Conservation (phyloP, 2,888 invertebrate genomes). For the Drosophila nr. medialis region DNA sequence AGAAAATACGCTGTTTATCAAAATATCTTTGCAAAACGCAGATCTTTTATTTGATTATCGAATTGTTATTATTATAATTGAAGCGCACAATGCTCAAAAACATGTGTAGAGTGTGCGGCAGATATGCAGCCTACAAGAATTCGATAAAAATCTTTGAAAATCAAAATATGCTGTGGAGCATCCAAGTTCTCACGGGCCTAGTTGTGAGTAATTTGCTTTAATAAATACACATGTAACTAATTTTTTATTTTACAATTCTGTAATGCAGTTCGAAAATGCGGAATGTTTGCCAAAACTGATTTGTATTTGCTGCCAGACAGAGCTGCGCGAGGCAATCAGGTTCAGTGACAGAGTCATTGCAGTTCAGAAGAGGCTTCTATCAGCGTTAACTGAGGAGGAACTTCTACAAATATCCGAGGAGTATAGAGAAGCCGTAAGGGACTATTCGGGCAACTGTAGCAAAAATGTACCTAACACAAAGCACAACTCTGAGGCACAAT, state of each 20-base stretch:
- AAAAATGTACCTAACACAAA: slow-evolving; percentile 6
- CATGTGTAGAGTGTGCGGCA: slow-evolving; percentile 50
- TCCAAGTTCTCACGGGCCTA: slow-evolving; percentile 50
- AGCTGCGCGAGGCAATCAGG: slow-evolving; percentile 44
- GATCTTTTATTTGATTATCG: not conserved
- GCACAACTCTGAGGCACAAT: not conserved
- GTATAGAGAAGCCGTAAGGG: slow-evolving; percentile 33
- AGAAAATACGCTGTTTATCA: slow-evolving; percentile 27
- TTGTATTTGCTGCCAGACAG: slow-evolving; percentile 55
- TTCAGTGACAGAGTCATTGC: slow-evolving; percentile 53
- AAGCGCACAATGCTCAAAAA: slow-evolving; percentile 43
- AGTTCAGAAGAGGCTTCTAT: slow-evolving; percentile 47
- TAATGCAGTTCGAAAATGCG: slow-evolving; percentile 40
- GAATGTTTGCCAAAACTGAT: slow-evolving; percentile 47
- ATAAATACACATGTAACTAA: not conserved
- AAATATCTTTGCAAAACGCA: slow-evolving; percentile 10
- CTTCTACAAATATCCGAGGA: slow-evolving; percentile 30
- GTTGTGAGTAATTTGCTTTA: slow-evolving; percentile 24
- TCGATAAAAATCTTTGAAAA: slow-evolving; percentile 47
- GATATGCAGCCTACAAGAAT: slow-evolving; percentile 40
- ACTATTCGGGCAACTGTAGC: slow-evolving; percentile 1
- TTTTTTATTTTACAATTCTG: not conserved
- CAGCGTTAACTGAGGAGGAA: slow-evolving; percentile 37
- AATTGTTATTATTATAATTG: slow-evolving; percentile 2
- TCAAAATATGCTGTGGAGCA: slow-evolving; percentile 39